Base-by-base conservation (phyloP, 1,140 invertebrate species). In the Sweltsa coloradensis region DNA sequence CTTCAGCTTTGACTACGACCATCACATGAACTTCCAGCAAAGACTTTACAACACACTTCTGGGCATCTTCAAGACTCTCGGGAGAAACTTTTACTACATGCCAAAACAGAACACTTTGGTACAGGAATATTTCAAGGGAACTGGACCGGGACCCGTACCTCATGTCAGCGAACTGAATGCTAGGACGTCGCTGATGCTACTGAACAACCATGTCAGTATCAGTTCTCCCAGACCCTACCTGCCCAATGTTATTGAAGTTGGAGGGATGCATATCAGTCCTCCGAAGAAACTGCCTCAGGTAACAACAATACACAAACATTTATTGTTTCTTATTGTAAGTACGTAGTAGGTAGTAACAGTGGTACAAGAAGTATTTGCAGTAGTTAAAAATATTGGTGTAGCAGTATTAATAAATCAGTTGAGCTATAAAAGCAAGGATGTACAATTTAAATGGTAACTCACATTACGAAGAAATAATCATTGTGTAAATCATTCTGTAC, bases 181-280 rank as follows among this genome's bases (percentile, higher is more conserved):
- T 25, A 59, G 63, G 34, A 50, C 57, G 2, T 59, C 57, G 7
- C 45, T 76, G 3, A 53, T 71, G 14, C 51, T 75, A n/a, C 49
- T 68, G 0, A 74, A 73, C 47, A 57, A 59, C 22, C 70, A 75
- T 50, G 68, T 66, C 43, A 63, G 60, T 52, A 63, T 67, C 42
- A 61, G 64, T 40, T 47, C 53, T 13, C 60, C 66, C 7, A 53
- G 57, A 13, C 69, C 73, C 3, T 63, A 63, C 22, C 50, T 71
- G 16, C 71, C 73, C 1, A 70, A 70, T 55, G 63, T 76, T 39
- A 63, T 75, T 22, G 69, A 76, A 56, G 65, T 81, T 43, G 75
- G 74, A 23, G 75, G 74, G 18, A 55, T 76, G 29, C 74, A 78
- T 57, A 61, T 77, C 25, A 64, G 61, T 27, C 57, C 60, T 29